These are phyloP conservation scores for Aleiodes sp. DNA, from an alignment of 1,140 invertebrate species.

Conservation along the genomic window DNA sequence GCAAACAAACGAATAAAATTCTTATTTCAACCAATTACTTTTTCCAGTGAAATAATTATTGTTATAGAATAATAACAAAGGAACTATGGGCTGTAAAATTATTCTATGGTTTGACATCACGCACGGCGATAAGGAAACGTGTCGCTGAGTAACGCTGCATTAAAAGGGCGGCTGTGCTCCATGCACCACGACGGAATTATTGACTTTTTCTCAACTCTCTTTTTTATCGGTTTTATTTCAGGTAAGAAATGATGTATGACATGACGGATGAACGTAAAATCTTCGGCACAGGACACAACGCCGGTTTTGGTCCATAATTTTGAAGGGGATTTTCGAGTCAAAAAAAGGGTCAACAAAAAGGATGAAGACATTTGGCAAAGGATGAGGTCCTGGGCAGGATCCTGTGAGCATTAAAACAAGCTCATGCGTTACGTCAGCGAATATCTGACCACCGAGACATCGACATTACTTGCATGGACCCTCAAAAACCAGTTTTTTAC, in stretches of 20 bases:
- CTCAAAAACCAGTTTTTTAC: conserved; percentile 1
- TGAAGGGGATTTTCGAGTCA: too few relatives aligned
- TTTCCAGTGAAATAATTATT: background rate
- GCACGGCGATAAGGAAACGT: background rate
- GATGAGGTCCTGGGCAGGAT: too few relatives aligned
- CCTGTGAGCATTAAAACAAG: background rate
- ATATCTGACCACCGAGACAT: background rate
- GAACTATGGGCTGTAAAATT: background rate
- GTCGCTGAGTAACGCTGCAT: background rate
- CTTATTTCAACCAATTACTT: background rate
- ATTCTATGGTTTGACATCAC: background rate
- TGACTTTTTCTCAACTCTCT: too few relatives aligned
- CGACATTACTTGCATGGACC: background rate
- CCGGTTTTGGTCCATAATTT: too few relatives aligned
- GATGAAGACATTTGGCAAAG: background rate
- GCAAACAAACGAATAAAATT: background rate
- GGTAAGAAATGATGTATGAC: too few relatives aligned
- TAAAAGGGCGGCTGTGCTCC: background rate
- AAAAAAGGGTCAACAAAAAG: too few relatives aligned
- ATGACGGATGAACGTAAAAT: background rate
- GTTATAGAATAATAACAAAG: too few relatives aligned
- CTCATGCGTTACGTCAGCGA: conserved; percentile 17
- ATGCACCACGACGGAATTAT: background rate
- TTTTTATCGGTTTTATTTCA: too few relatives aligned
- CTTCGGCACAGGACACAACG: background rate